A percentile compares a stretch with the other conserved stretches of the same genome.
Evolutionary conservation across 30 jellyfish, hydroid and myxozoan species (phyloP).

Genomic region (Aurelia coerulea): DNA sequence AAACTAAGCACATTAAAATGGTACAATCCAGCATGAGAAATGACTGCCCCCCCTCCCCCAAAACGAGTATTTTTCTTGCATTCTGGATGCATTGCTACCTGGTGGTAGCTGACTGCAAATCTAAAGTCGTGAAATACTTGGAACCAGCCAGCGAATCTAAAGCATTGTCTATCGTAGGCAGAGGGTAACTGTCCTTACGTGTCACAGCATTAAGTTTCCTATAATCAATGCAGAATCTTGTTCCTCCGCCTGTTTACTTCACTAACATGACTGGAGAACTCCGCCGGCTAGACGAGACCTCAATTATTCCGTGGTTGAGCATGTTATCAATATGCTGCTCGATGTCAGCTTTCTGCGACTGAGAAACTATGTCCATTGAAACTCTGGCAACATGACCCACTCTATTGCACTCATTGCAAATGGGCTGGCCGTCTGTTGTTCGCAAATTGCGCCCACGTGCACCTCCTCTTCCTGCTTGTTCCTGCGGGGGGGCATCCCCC

Average conservation of each 20-base stretch:
- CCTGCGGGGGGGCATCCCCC: no score
- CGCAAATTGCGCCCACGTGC: no score
- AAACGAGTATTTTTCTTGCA: not conserved
- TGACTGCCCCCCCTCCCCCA: no score
- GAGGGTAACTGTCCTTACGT: slow-evolving; percentile 36
- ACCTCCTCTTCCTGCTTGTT: not conserved
- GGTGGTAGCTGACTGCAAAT: slow-evolving; percentile 15
- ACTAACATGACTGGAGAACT: slow-evolving; percentile 7
- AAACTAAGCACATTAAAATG: not conserved
- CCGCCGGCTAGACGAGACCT: not conserved
- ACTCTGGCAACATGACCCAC: no score
- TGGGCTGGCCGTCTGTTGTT: no score
- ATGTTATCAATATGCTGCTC: slow-evolving; percentile 8
- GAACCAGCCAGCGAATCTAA: no score
- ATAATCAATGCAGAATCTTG: slow-evolving; percentile 39
- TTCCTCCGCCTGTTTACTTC: not conserved
- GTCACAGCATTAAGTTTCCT: slow-evolving; percentile 46
- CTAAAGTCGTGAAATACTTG: no score
- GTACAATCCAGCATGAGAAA: slow-evolving; percentile 21
- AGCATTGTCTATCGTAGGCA: no score
- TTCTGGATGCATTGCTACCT: slow-evolving; percentile 27
- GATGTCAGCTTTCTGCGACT: slow-evolving; percentile 16
- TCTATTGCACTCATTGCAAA: no score
- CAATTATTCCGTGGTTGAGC: slow-evolving; percentile 3
- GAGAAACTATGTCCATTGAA: not conserved